A percentile compares a stretch with the other conserved stretches of the same genome.
These are phyloP conservation scores for Tridacna gigas DNA, from an alignment of 2,888 invertebrate genomes.

Conservation along the genomic window DNA sequence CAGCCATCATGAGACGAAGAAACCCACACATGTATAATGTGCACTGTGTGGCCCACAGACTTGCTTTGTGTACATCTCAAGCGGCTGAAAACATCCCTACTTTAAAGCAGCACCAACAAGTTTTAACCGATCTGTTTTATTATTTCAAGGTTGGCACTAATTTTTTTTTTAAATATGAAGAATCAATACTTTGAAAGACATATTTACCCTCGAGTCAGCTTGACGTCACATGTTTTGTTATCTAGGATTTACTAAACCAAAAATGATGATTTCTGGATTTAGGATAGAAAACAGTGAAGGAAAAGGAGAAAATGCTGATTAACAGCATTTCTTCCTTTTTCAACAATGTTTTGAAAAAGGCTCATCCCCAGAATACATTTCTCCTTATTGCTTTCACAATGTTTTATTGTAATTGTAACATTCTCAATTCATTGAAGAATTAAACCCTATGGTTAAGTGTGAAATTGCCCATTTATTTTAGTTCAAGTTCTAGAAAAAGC, in stretches of 20 bases:
- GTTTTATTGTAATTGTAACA: no score
- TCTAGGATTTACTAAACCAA: not conserved
- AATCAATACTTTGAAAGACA: not conserved
- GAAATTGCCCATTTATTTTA: no score
- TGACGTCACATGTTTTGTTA: not conserved
- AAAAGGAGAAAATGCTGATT: not conserved
- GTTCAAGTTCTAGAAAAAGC: not conserved
- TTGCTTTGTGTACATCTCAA: conserved; percentile 52
- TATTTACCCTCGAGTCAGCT: not conserved
- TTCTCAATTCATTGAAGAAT: no score
- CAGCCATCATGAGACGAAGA: no score
- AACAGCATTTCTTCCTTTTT: not conserved
- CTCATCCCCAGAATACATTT: not conserved
- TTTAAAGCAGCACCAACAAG: conserved; percentile 47
- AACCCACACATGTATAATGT: no score
- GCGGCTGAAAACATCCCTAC: conserved; percentile 39
- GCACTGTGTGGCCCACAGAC: conserved; percentile 55
- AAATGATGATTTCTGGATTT: no score
- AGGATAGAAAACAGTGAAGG: not conserved
- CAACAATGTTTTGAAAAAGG: not conserved
- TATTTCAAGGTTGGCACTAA: conserved; percentile 41
- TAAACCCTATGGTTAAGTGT: no score
- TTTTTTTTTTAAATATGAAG: not conserved
- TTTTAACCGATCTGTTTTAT: conserved; percentile 45
- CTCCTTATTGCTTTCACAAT: no score